A percentile compares a stretch with the other conserved stretches of the same genome.
phyloP scores from a whole-genome alignment of 2,113 vertebrate species.

The Collichthys lucidus region DNA sequence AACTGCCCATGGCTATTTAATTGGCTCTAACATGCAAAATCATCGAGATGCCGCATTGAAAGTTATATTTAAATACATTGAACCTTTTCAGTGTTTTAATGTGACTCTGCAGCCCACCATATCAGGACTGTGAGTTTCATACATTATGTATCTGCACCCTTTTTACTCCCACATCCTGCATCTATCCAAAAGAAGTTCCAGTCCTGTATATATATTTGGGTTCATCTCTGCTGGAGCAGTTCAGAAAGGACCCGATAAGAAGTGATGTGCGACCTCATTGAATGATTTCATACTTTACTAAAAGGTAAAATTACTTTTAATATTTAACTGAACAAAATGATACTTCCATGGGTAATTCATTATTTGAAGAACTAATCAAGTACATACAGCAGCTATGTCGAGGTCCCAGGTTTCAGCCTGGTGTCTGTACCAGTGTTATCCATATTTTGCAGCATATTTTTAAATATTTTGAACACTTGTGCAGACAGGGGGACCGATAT shows the following conservation, averaged over 20 bases:
- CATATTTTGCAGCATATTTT: not conserved
- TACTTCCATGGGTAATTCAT: not conserved
- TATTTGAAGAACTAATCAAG: not conserved
- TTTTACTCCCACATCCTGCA: not conserved
- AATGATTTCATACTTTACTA: too few species aligned
- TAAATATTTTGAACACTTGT: not conserved
- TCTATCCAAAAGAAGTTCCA: not conserved
- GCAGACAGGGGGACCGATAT: constrained; percentile 26
- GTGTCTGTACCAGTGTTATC: not conserved
- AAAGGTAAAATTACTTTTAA: not conserved
- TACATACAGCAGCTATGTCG: not conserved
- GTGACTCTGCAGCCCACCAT: not conserved
- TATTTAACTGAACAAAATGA: not conserved
- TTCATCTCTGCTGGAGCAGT: not conserved
- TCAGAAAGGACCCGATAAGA: not conserved
- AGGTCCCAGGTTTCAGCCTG: not conserved
- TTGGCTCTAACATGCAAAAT: not conserved
- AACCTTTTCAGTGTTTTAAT: too few species aligned
- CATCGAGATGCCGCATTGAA: not conserved
- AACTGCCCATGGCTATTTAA: not conserved
- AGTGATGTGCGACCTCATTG: not conserved
- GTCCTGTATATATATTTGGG: not conserved
- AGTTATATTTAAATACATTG: too few species aligned
- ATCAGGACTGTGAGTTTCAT: not conserved
- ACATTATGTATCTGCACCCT: not conserved